These are phyloP conservation scores for Eilema griseolum DNA, from an alignment of 2,888 invertebrate species.

Conservation along the genomic window DNA sequence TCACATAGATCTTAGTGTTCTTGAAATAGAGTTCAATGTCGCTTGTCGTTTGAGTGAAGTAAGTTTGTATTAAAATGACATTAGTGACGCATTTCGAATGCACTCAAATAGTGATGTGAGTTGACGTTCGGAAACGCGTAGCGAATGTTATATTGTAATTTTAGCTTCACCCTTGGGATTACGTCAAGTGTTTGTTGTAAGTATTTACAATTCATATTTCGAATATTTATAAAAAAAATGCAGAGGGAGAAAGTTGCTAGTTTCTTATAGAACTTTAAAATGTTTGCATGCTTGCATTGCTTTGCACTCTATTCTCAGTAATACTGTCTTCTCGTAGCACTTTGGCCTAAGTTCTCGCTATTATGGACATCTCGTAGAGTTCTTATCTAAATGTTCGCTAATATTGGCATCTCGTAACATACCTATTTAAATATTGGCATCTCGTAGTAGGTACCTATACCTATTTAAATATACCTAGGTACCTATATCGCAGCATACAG, in stretches of 20 bases:
- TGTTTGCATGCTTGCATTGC: not conserved
- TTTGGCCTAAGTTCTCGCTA: too few species aligned
- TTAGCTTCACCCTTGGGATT: constrained; percentile 31
- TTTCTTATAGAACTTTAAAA: constrained; percentile 1
- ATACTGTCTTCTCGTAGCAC: too few species aligned
- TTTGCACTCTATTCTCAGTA: too few species aligned
- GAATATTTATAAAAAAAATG: constrained; percentile 30
- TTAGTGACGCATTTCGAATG: constrained; percentile 70
- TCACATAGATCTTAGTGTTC: not conserved
- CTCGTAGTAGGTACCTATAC: too few species aligned
- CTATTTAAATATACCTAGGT: too few species aligned
- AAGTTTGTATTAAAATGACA: constrained; percentile 39
- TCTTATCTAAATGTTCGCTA: too few species aligned
- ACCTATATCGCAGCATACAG: too few species aligned
- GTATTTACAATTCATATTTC: constrained; percentile 53
- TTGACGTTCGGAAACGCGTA: constrained; percentile 47
- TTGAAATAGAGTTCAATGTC: constrained; percentile 32
- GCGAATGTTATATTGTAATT: constrained; percentile 44
- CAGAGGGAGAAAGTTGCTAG: not conserved
- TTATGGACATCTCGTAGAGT: too few species aligned
- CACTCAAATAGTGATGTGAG: constrained; percentile 57
- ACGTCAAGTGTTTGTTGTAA: constrained; percentile 33
- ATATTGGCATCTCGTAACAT: too few species aligned
- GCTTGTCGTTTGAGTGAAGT: constrained; percentile 9
- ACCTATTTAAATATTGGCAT: too few species aligned